A percentile compares a stretch with the other conserved stretches of the same genome.
Conservation (phyloP, 2,888 invertebrate genomes). For the Smittia sp. region DNA sequence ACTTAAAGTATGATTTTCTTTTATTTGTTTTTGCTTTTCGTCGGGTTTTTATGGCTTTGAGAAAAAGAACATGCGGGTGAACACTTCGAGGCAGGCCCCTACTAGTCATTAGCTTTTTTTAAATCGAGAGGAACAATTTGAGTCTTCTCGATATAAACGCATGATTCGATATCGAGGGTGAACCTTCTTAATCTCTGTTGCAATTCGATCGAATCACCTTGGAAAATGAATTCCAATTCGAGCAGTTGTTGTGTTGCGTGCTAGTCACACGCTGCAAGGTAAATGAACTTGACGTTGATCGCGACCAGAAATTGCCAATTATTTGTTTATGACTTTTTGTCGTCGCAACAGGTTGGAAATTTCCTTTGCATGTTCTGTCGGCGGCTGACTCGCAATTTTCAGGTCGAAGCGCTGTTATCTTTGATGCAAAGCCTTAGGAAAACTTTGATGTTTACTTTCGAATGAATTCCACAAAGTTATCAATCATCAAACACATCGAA, state of each 20-base stretch:
- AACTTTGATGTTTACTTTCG: not conserved
- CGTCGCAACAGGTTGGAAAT: not conserved
- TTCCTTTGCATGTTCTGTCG: not conserved
- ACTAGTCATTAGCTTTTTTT: too few relatives aligned
- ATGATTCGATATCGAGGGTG: too few relatives aligned
- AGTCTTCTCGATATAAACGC: too few relatives aligned
- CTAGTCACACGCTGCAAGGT: not conserved
- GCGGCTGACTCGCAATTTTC: not conserved
- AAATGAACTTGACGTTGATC: slow-evolving; percentile 12
- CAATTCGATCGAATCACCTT: too few relatives aligned
- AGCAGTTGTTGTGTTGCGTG: too few relatives aligned
- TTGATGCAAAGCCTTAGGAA: not conserved
- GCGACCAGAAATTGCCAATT: not conserved
- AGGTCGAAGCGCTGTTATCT: not conserved
- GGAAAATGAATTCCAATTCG: too few relatives aligned
- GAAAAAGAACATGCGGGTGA: slow-evolving; percentile 21
- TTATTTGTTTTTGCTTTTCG: slow-evolving; percentile 18
- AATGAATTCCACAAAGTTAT: not conserved
- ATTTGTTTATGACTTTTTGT: not conserved
- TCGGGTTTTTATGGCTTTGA: slow-evolving; percentile 6
- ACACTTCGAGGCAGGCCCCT: not conserved
- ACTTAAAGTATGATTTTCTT: slow-evolving; percentile 37
- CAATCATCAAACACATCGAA: slow-evolving; percentile 15
- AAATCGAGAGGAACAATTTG: too few relatives aligned
- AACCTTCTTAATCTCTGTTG: too few relatives aligned